Percentiles rank a stretch among this genome's conserved stretches.
phyloP scores from a whole-genome alignment of 2,888 invertebrate species.

The Horisme vitalbata region DNA sequence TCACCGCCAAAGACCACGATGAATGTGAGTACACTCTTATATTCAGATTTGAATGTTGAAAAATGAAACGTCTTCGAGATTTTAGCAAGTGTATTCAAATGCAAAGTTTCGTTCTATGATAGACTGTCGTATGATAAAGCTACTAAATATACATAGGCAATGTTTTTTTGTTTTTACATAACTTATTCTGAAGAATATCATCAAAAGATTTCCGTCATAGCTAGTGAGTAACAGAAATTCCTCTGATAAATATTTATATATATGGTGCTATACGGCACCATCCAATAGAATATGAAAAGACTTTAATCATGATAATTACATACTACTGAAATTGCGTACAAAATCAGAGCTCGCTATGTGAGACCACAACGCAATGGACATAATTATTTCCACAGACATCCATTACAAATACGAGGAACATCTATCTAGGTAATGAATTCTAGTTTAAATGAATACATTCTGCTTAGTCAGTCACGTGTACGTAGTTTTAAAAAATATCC shows the following conservation, averaged over 20 bases:
- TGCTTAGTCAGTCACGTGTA: too few species aligned
- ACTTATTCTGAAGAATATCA: too few species aligned
- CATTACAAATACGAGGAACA: slow-evolving; percentile 2
- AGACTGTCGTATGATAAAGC: neutral
- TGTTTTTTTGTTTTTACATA: neutral
- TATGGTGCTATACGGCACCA: too few species aligned
- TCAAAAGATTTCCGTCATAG: too few species aligned
- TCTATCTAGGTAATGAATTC: neutral
- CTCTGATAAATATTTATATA: too few species aligned
- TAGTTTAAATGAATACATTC: neutral
- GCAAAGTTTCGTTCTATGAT: neutral
- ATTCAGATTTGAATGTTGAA: slow-evolving; percentile 9
- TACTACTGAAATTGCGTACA: neutral
- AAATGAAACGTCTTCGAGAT: neutral
- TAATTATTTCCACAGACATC: slow-evolving; percentile 16
- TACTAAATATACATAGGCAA: neutral
- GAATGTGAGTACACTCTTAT: slow-evolving; percentile 91
- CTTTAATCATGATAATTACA: slow-evolving; percentile 3
- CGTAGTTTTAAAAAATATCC: too few species aligned
- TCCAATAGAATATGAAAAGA: slow-evolving; percentile 3
- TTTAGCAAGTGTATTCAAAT: neutral
- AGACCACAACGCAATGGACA: slow-evolving; percentile 13
- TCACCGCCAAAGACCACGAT: slow-evolving; percentile 99
- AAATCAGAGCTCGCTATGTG: neutral
- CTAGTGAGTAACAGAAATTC: too few species aligned